These are phyloP conservation scores for Sinocyclocheilus maitianheensis DNA, from an alignment of 2,113 vertebrate genomes.

Conservation along the genomic window DNA sequence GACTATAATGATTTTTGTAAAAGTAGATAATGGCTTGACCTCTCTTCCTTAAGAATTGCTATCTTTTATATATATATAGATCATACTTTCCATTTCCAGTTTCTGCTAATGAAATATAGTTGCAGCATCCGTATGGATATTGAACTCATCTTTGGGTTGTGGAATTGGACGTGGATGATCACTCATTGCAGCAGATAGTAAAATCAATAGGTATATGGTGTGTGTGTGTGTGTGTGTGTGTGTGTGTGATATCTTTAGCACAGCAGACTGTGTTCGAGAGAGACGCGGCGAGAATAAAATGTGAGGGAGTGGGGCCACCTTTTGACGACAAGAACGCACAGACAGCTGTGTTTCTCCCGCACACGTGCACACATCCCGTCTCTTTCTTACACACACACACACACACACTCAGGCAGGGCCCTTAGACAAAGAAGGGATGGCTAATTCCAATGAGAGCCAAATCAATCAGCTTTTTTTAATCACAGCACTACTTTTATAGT, in stretches of 20 bases:
- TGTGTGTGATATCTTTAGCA: slow-evolving; percentile 3
- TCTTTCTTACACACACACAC: neutral
- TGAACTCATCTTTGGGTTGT: slow-evolving; percentile 78
- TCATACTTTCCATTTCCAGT: slow-evolving; percentile 48
- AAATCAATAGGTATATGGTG: slow-evolving; percentile 75
- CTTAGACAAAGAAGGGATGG: slow-evolving; percentile 72
- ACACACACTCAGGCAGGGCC: slow-evolving; percentile 45
- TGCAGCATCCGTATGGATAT: slow-evolving; percentile 76
- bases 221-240: slow-evolving; percentile 36
- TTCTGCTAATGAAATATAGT: slow-evolving; percentile 72
- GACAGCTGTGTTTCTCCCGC: slow-evolving; percentile 47
- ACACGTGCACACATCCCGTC: slow-evolving; percentile 31
- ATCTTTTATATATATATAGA: slow-evolving; percentile 15
- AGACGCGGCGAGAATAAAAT: slow-evolving; percentile 69
- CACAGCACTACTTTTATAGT: slow-evolving; percentile 82
- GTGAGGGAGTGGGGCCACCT: slow-evolving; percentile 82
- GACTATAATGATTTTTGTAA: neutral
- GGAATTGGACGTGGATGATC: slow-evolving; percentile 77
- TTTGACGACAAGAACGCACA: slow-evolving; percentile 78
- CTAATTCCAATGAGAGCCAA: slow-evolving; percentile 81
- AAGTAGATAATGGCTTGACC: neutral
- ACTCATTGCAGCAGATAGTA: slow-evolving; percentile 79
- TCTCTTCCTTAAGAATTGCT: slow-evolving; percentile 31
- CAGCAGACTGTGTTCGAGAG: slow-evolving; percentile 22
- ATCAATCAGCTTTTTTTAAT: slow-evolving; percentile 84